Base-by-base conservation (phyloP, 2,888 invertebrate genomes). In the Thymelicus lineola region DNA sequence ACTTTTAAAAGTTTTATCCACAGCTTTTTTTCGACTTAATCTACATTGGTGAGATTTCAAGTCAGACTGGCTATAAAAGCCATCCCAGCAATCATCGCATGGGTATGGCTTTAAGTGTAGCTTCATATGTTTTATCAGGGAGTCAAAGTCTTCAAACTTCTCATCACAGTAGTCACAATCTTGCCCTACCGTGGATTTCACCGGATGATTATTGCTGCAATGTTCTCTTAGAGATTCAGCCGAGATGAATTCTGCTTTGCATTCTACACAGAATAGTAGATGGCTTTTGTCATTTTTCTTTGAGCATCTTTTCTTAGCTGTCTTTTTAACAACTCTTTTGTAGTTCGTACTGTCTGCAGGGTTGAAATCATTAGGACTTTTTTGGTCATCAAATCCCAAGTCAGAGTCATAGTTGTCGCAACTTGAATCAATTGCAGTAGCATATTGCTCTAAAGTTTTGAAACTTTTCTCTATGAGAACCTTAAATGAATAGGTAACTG, bases 71-170 rank as follows among this genome's bases (percentile, higher is more conserved):
- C 74, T 85, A 66, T 84, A 87, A 72, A 89, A 94, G 0, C 93
- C 93, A 71, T 87, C 87, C 93, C 94, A 93, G 63, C 94, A 94
- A 38, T 89, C 87, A 71, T 91, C 86, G 79, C 94, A 94, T 42
- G 93, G 75, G 73, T 84, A 89, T 0, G 92, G 93, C 75, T 84
- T 88, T 14, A 88, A 70, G 76, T 94, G 94, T 17, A 90, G 77
- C 74, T 91, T 93, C 72, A 90, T 86, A 61, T 94, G 94, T 64
- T 87, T 75, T 1, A 93, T 88, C 62, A 93, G 75, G 0, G 90
- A 85, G 9, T 89, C 85, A 66, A 91, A 92, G 74, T 93, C 92
- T 55, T 91, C 89, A 81, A 93, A 93, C 71, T 90, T 91, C 72
- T 93, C 92, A 79, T 86, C 84, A 70, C 94, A 94, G 72, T 89